Evolutionary conservation across 2,113 vertebrate species (phyloP).

Genomic region (Phaethon lepturus): DNA sequence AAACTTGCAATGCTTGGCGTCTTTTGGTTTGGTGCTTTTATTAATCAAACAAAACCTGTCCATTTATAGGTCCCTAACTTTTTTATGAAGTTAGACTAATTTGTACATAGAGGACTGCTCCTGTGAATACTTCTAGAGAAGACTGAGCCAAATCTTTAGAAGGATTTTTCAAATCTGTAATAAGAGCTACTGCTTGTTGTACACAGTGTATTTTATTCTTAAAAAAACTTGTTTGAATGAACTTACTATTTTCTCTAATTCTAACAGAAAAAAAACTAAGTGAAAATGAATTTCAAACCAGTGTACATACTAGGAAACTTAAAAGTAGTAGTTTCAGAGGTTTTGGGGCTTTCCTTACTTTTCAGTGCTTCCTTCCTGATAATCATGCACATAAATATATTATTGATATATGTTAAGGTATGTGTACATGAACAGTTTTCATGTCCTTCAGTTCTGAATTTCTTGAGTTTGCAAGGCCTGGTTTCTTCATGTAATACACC

Average conservation of each 20-base stretch:
- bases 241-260: neutral
- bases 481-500: neutral
- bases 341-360: neutral
- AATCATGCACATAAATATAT: neutral
- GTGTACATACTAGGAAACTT: neutral
- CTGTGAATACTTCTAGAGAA: neutral
- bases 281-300: neutral
- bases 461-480: neutral
- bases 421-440: fast-evolving
- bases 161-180: neutral
- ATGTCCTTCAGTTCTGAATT: neutral
- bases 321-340: neutral
- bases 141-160: neutral
- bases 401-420: neutral
- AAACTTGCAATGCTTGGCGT: neutral
- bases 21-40: neutral
- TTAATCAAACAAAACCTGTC: neutral
- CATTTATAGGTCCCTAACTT: neutral
- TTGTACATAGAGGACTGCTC: neutral
- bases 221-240: neutral
- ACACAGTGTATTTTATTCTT: neutral
- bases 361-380: neutral
- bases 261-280: neutral
- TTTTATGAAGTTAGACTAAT: neutral
- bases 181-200: neutral